Evolutionary conservation across 1,140 invertebrate species (phyloP), one percentile per base, ranked within the genome.

Genomic region (Drosophila subpulchrella): DNA sequence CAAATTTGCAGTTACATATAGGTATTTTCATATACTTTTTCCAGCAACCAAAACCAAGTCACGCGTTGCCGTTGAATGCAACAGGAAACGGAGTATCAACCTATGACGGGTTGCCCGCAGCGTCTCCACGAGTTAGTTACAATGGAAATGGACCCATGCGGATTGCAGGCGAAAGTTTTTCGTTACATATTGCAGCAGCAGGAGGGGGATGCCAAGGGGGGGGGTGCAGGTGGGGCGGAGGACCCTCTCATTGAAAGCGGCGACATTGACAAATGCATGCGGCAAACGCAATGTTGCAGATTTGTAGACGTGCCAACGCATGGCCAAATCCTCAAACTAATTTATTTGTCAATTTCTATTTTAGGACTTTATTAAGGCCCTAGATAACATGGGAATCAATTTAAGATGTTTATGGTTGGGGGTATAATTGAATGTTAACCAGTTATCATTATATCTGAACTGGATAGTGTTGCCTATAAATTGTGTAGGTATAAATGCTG

Each of bases 231-330:
- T 57, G 72, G 61, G 42, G 44, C 60, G 20, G 67, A 70, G 42
- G 67, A 57, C 70, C 81, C 61, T 79, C 80, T 84, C 59, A 82
- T 82, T 72, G 65, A 71, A 66, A 54, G 42, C 65, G 30, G 44
- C 78, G 82, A 85, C 82, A 88, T 78, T 85, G 82, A 85, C 83
- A 85, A 85, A 85, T 85, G 82, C 78, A 88, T 82, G 81, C 73
- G 78, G 75, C 75, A 85, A 78, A 67, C 53, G 74, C 78, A 66
- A 53, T 54, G 62, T 75, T 39, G 51, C 68, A 57, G 50, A 34
- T 50, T 39, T 48, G 15, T n/a, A 51, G 65, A 85, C 82, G 78
- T 85, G 82, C 75, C 67, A 73, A 75, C 78, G 78, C 82, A 88
- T 85, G 74, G 58, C 53, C 67, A 67, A 72, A 63, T 63, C 38